Evolutionary conservation across 2,888 invertebrate species (phyloP).

Genomic region (Eumerus sabulonum): DNA sequence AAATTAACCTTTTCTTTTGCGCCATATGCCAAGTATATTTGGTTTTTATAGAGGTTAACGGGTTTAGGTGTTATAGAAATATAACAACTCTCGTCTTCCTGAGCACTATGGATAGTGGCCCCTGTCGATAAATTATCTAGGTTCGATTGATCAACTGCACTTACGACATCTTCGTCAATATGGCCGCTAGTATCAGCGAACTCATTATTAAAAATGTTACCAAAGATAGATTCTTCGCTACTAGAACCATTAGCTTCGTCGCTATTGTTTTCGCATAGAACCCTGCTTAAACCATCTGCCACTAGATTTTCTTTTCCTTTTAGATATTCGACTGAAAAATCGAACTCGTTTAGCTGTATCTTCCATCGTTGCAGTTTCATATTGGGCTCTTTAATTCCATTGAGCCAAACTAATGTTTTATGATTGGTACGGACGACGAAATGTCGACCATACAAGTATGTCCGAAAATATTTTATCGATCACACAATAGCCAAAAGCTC

Average conservation of each 20-base stretch:
- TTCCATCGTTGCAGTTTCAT: conserved; percentile 74
- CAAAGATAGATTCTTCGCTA: background rate
- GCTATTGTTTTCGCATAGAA: background rate
- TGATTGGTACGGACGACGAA: conserved; percentile 78
- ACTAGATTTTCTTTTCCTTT: conserved; percentile 6
- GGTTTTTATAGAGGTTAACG: conserved; percentile 19
- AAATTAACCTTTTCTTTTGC: background rate
- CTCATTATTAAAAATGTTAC: background rate
- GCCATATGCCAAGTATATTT: conserved; percentile 7
- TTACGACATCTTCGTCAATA: conserved; percentile 2
- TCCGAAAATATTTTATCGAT: too few relatives aligned
- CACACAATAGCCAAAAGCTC: too few relatives aligned
- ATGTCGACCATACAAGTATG: too few relatives aligned
- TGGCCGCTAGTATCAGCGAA: too few relatives aligned
- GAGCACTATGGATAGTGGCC: conserved; percentile 11
- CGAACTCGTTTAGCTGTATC: conserved; percentile 72
- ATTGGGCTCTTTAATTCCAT: conserved; percentile 75
- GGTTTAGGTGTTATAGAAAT: conserved; percentile 52
- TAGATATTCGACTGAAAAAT: conserved; percentile 69
- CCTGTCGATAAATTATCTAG: background rate
- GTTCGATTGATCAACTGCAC: background rate
- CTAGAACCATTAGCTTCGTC: conserved; percentile 7
- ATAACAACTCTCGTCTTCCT: background rate
- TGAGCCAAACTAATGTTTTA: conserved; percentile 74
- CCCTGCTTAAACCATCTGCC: conserved; percentile 17